Conservation (phyloP, 1,140 invertebrate species). For the Zaprionus davidi region DNA sequence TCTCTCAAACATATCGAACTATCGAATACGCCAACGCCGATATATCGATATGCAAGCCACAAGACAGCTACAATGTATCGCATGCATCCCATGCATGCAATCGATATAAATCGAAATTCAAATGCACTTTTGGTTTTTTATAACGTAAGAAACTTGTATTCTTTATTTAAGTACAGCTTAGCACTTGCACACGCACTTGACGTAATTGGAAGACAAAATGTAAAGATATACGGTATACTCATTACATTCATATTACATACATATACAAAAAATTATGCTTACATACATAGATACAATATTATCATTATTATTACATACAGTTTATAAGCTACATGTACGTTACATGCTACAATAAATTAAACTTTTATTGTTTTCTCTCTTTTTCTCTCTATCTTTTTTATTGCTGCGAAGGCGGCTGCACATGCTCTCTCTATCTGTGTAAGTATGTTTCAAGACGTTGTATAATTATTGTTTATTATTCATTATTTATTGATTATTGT, state of each 20-base stretch:
- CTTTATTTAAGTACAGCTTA: conserved; percentile 46
- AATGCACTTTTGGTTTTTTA: conserved; percentile 12
- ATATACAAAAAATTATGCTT: conserved; percentile 56
- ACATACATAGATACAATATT: conserved; percentile 48
- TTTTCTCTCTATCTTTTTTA: no score
- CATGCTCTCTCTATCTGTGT: conserved; percentile 13
- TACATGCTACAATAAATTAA: conserved; percentile 77
- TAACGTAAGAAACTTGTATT: conserved; percentile 73
- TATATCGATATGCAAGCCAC: conserved; percentile 5
- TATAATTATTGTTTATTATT: conserved; percentile 4
- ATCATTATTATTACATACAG: conserved; percentile 53
- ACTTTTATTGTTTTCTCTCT: conserved; percentile 65
- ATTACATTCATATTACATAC: conserved; percentile 37
- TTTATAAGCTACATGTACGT: conserved; percentile 65
- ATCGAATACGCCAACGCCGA: neutral
- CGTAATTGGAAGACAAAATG: conserved; percentile 72
- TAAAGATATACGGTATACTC: conserved; percentile 37
- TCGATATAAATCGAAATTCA: conserved; percentile 22
- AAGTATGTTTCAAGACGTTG: conserved; percentile 28
- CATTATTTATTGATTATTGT: conserved; percentile 6
- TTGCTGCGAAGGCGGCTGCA: neutral
- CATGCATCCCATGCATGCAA: neutral
- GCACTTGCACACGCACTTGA: conserved; percentile 55
- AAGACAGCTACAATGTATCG: neutral
- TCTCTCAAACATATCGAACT: conserved; percentile 1